These are phyloP conservation scores for Rhabdomys dilectus DNA, from an alignment of 2,113 vertebrate genomes.

Conservation along the genomic window DNA sequence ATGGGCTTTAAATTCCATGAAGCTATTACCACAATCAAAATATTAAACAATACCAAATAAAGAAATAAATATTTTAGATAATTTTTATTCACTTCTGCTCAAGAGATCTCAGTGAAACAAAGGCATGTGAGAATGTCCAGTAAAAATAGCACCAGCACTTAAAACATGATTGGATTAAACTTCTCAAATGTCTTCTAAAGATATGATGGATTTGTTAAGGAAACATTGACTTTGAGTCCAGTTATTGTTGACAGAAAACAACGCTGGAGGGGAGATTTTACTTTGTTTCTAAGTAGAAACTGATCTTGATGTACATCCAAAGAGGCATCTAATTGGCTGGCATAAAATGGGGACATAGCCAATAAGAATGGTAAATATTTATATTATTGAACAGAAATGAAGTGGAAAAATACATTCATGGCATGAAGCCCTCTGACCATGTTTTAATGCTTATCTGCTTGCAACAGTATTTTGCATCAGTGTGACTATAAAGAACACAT, in stretches of 20 bases:
- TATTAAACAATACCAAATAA: background rate
- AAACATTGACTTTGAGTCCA: slow-evolving; percentile 25
- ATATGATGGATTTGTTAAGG: background rate
- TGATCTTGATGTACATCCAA: slow-evolving; percentile 79
- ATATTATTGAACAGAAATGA: slow-evolving; percentile 48
- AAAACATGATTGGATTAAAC: slow-evolving; percentile 16
- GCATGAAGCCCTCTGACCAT: slow-evolving; percentile 52
- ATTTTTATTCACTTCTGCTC: background rate
- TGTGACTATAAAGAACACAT: slow-evolving; percentile 26
- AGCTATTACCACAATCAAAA: slow-evolving; percentile 16
- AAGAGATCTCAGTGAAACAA: slow-evolving; percentile 25
- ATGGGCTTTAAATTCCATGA: background rate
- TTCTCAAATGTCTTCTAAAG: slow-evolving; percentile 30
- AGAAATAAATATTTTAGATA: background rate
- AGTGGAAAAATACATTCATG: slow-evolving; percentile 75
- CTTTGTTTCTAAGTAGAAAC: slow-evolving; percentile 43
- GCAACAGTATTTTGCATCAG: slow-evolving; percentile 33
- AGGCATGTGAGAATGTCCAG: background rate
- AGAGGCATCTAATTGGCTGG: slow-evolving; percentile 61
- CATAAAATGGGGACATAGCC: slow-evolving; percentile 44
- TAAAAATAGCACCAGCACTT: background rate
- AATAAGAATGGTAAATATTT: slow-evolving; percentile 72
- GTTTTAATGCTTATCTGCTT: slow-evolving; percentile 30
- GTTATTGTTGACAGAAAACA: slow-evolving; percentile 42
- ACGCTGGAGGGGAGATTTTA: background rate